These are phyloP conservation scores for Polietes domitor DNA, from an alignment of 2,888 invertebrate genomes.

Conservation along the genomic window DNA sequence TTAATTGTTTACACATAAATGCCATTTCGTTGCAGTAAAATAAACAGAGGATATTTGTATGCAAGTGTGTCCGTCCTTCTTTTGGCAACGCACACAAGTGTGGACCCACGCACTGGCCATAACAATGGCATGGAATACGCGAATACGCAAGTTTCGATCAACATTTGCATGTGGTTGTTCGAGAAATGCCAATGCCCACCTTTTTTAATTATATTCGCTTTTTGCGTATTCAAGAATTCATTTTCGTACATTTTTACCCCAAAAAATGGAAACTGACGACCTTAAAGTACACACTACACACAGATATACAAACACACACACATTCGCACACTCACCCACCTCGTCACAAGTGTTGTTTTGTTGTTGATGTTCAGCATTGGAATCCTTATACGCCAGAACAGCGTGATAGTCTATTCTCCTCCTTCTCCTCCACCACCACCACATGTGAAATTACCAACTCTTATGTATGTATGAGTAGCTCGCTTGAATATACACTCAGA, in stretches of 20 bases:
- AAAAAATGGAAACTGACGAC: conserved; percentile 62
- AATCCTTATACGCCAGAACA: conserved; percentile 19
- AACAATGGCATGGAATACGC: neutral
- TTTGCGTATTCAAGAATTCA: conserved; percentile 32
- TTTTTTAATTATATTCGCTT: conserved; percentile 14
- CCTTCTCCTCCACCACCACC: conserved; percentile 7
- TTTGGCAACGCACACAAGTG: conserved; percentile 2
- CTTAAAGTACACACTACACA: conserved; percentile 52
- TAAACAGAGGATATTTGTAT: neutral
- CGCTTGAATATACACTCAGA: conserved; percentile 3
- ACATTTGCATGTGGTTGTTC: neutral
- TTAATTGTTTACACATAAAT: conserved; percentile 62
- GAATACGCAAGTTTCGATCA: neutral
- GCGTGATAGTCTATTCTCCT: conserved; percentile 39
- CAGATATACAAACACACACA: conserved; percentile 2
- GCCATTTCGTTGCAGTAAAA: conserved; percentile 26
- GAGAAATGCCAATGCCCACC: neutral
- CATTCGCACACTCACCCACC: neutral
- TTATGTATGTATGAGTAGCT: neutral
- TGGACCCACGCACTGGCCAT: conserved; percentile 40
- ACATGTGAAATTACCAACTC: conserved; percentile 26
- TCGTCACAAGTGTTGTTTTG: conserved; percentile 21
- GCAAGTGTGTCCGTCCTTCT: neutral
- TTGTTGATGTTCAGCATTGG: conserved; percentile 4
- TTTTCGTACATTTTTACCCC: conserved; percentile 39